Evolutionary conservation across 2,797 vertebrate genomes (phyloP), one percentile per base, ranked within the genome.

Genomic region (Pseudopleuronectes americanus): DNA sequence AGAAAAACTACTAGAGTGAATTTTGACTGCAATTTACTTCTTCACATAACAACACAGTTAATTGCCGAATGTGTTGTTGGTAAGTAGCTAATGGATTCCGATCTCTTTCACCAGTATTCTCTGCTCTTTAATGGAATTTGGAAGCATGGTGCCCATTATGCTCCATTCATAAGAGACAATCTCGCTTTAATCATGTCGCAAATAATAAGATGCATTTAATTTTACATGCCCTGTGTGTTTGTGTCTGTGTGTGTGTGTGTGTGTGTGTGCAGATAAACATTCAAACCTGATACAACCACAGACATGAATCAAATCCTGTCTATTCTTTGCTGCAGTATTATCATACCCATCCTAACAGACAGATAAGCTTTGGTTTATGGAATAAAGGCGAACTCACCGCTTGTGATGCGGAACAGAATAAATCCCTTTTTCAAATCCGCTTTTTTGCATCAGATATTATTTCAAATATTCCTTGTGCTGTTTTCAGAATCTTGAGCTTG

Each of bases 361-460:
- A 89, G 89, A 89, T 90, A 83, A 89, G 83, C 88, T 90, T 66
- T 82, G 80, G 60, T 89, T 87, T 86, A 81, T 76, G 83, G 77
- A 89, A 79, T 81, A 80, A 90, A 85, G 64, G 69, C 58, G 62
- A 86, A 87, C 71, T 76, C 74, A 71, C 81, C 36, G 75, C 71
- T 80, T 64, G 68, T 67, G 68, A 87, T 84, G 90, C 85, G 83
- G 81, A 92, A 87, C 85, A 21, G 64, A 89, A 90, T 88, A 89
- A 92, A 91, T 90, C 88, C 89, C 74, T 70, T 81, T 81, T 81
- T 87, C 64, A 83, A 91, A 91, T 91, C 88, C 55, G 48, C 72
- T 85, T 76, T 83, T 87, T 85, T 90, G 87, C 87, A 88, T 90
- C 86, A 79, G 82, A 85, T 90, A 84, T 85, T 88, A 87, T 91